Evolutionary conservation across 2,113 vertebrate species (phyloP).

Genomic region (Psilopsiagon aurifrons): DNA sequence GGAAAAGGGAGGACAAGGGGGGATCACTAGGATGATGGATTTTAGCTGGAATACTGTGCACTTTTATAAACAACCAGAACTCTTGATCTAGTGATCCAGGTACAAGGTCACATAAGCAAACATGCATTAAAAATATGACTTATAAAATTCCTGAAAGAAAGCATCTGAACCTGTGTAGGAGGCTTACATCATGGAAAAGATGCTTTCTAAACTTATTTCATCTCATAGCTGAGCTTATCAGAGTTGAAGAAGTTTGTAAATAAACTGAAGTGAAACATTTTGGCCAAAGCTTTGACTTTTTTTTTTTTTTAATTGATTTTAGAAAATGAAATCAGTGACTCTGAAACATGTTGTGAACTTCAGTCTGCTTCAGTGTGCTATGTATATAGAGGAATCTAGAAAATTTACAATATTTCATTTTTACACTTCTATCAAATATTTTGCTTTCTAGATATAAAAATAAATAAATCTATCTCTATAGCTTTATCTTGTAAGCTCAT

Average conservation of each 20-base stretch:
- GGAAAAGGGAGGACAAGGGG: neutral
- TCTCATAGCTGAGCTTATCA: neutral
- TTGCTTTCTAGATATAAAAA: neutral
- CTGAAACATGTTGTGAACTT: neutral
- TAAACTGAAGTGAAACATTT: neutral
- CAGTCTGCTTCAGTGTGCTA: neutral
- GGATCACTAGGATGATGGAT: neutral
- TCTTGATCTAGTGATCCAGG: neutral
- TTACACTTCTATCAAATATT: neutral
- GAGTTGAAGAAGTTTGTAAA: neutral
- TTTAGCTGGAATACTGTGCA: neutral
- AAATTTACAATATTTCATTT: neutral
- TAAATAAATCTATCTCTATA: neutral
- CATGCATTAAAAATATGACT: neutral
- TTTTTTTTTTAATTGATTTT: neutral
- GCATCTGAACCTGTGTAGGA: neutral
- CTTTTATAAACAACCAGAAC: neutral
- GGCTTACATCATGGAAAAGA: neutral
- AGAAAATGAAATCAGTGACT: neutral
- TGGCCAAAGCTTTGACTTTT: neutral
- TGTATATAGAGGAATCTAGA: neutral
- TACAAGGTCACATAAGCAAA: neutral
- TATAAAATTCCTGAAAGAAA: neutral
- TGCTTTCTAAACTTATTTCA: accelerated
- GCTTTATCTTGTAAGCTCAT: neutral